Evolutionary conservation across 2,888 invertebrate species (phyloP).

Genomic region (Onchidella celtica): DNA sequence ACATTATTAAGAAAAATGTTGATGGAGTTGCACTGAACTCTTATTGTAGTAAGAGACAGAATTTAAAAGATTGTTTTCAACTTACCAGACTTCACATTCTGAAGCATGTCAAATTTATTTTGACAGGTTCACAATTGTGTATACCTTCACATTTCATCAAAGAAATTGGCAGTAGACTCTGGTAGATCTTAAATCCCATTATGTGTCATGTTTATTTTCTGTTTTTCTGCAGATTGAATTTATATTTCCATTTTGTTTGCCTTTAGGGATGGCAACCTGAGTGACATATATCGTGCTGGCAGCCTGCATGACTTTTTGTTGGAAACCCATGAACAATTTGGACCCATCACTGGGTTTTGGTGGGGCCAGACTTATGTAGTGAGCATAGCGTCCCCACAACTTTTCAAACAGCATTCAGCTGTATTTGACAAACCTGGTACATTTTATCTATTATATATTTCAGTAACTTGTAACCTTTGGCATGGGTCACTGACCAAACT

Average conservation of each 20-base stretch:
- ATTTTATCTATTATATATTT: conserved; percentile 42
- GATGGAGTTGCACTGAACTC: no score
- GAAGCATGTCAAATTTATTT: not conserved
- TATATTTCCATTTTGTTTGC: not conserved
- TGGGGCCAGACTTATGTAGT: conserved; percentile 76
- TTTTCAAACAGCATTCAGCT: conserved; percentile 76
- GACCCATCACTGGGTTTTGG: conserved; percentile 80
- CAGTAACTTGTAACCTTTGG: no score
- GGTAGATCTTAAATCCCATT: no score
- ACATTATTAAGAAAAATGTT: no score
- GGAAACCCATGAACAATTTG: conserved; percentile 77
- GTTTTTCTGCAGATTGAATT: not conserved
- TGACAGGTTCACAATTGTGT: no score
- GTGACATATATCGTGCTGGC: conserved; percentile 79
- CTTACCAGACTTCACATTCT: not conserved
- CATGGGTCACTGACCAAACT: no score
- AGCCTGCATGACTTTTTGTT: conserved; percentile 79
- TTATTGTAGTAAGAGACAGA: no score
- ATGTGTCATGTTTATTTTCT: not conserved
- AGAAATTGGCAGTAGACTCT: no score
- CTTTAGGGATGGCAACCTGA: conserved; percentile 79
- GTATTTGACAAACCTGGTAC: conserved; percentile 79
- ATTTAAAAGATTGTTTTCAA: no score
- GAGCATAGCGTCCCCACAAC: conserved; percentile 78
- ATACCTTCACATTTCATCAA: no score